Evolutionary conservation across 1,140 invertebrate genomes (phyloP).

Genomic region (Hesperophylax magnus): DNA sequence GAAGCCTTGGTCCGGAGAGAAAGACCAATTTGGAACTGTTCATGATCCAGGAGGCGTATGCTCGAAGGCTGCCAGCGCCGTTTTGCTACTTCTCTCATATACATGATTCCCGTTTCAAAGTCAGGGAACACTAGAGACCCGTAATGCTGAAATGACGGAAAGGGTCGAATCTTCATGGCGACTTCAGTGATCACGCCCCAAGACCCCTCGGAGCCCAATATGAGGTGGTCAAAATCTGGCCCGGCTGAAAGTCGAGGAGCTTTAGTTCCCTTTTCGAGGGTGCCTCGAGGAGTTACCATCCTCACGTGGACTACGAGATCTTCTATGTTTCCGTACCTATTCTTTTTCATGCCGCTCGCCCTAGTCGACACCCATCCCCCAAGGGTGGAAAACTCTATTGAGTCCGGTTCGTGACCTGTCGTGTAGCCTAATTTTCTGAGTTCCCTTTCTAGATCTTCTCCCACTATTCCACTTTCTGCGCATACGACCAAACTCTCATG

Average conservation of each 20-base stretch:
- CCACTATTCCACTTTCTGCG: constrained; percentile 78
- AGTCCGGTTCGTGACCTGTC: constrained; percentile 81
- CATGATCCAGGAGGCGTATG: constrained; percentile 81
- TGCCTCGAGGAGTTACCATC: constrained; percentile 77
- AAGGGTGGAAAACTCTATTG: constrained; percentile 82
- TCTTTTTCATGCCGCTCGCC: constrained; percentile 87
- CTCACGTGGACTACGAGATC: constrained; percentile 78
- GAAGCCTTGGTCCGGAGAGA: constrained; percentile 73
- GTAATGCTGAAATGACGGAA: constrained; percentile 75
- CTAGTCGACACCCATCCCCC: constrained; percentile 85
- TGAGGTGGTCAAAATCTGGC: constrained; percentile 81
- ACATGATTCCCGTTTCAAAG: constrained; percentile 78
- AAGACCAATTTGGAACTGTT: constrained; percentile 81
- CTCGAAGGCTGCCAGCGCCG: constrained; percentile 80
- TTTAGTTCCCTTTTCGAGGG: constrained; percentile 74
- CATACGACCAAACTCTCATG: constrained; percentile 76
- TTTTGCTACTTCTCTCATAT: constrained; percentile 71
- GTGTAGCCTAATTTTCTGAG: constrained; percentile 68
- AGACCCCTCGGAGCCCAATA: constrained; percentile 82
- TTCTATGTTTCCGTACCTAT: constrained; percentile 84
- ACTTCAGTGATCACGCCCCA: constrained; percentile 82
- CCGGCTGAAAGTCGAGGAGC: constrained; percentile 77
- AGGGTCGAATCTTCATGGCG: constrained; percentile 78
- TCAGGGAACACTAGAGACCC: constrained; percentile 81
- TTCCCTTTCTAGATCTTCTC: constrained; percentile 75